Percentiles rank a stretch among this genome's conserved stretches.
These are phyloP conservation scores for Standfussiana lucernea DNA, from an alignment of 2,888 invertebrate species.

Conservation along the genomic window DNA sequence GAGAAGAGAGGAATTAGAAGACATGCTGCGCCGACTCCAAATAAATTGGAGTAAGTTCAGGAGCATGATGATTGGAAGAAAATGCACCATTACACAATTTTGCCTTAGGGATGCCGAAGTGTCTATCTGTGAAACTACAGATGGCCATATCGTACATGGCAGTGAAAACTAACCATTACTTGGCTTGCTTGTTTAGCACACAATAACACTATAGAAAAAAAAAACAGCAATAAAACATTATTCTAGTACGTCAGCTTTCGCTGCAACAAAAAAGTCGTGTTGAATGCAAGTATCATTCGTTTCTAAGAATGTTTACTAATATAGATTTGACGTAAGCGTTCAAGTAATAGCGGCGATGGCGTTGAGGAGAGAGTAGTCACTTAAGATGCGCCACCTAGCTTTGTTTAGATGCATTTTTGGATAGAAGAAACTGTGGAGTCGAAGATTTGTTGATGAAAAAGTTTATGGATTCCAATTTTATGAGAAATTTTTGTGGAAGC, in stretches of 20 bases:
- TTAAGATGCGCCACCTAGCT: conserved; percentile 80
- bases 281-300: conserved; percentile 38
- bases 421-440: conserved; percentile 73
- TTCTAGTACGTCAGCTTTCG: conserved; percentile 37
- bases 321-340: conserved; percentile 68
- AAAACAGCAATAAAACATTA: conserved; percentile 16
- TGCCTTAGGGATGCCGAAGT: not conserved
- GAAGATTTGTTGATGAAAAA: not conserved
- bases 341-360: conserved; percentile 48
- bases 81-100: not conserved
- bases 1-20: not conserved
- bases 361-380: conserved; percentile 78
- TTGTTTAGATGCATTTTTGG: conserved; percentile 82
- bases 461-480: not conserved
- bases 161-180: not conserved
- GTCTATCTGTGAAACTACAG: not conserved
- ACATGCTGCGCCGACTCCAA: not conserved
- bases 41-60: not conserved
- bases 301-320: conserved; percentile 64
- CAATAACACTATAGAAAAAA: not conserved
- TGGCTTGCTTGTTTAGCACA: not conserved
- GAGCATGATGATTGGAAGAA: not conserved
- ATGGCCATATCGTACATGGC: too few species aligned
- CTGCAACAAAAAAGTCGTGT: conserved; percentile 57
- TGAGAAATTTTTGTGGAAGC: not conserved